Evolutionary conservation across 2,113 vertebrate species (phyloP).

Genomic region (Hirundichthys speculiger): DNA sequence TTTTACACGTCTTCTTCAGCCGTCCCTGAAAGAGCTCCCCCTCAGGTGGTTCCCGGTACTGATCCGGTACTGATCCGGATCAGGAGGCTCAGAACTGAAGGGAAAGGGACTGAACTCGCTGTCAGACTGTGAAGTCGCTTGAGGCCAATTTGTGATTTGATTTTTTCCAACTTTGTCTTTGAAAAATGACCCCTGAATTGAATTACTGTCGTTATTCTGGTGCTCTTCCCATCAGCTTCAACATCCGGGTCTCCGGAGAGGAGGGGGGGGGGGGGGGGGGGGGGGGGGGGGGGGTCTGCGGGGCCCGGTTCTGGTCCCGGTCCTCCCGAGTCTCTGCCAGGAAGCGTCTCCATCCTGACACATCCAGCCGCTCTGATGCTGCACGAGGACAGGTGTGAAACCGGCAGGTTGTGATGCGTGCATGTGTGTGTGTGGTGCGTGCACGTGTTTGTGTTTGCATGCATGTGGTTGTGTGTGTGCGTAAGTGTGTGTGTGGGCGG

Average conservation of each 20-base stretch:
- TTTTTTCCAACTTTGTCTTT: slow-evolving; percentile 14
- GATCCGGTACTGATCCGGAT: too few relatives aligned
- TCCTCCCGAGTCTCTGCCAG: slow-evolving; percentile 36
- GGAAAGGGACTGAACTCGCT: too few relatives aligned
- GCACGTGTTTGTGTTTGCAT: slow-evolving; percentile 38
- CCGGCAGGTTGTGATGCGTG: slow-evolving; percentile 57
- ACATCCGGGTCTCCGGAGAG: background rate
- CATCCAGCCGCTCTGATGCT: slow-evolving; percentile 45
- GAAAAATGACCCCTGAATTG: slow-evolving; percentile 12
- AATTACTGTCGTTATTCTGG: background rate
- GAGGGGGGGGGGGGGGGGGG: too few relatives aligned
- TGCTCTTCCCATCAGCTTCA: background rate
- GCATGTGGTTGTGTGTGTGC: slow-evolving; percentile 39
- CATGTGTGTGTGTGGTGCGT: slow-evolving; percentile 16
- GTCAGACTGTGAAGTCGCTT: background rate
- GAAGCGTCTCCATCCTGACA: slow-evolving; percentile 48
- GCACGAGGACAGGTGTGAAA: slow-evolving; percentile 69
- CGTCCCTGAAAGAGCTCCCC: too few relatives aligned
- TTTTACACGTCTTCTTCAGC: too few relatives aligned
- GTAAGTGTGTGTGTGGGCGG: slow-evolving; percentile 59
- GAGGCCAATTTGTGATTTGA: slow-evolving; percentile 10
- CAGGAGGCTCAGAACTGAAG: background rate
- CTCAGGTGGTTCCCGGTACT: too few relatives aligned
- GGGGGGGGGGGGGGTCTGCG: too few relatives aligned
- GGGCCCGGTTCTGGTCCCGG: too few relatives aligned